phyloP scores from a whole-genome alignment of 2,888 invertebrate genomes.

The Parapristionchus giblindavisi region DNA sequence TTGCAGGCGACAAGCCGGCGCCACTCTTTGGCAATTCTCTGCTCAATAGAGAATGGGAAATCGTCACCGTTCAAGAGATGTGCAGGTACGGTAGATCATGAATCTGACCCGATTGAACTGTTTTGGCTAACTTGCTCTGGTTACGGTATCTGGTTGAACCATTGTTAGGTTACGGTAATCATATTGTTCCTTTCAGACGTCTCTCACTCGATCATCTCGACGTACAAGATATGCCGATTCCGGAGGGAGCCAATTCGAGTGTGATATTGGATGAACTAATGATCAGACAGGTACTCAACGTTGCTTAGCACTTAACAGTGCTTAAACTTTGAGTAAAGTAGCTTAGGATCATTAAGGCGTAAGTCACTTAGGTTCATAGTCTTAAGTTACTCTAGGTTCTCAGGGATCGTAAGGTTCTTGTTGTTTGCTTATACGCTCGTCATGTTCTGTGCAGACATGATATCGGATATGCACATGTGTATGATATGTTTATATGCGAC shows the following conservation, averaged over 20 bases:
- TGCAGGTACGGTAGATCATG: conserved; percentile 50
- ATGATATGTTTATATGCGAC: too few relatives aligned
- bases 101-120: background rate
- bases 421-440: too few relatives aligned
- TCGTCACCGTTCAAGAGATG: conserved; percentile 72
- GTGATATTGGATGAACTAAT: conserved; percentile 67
- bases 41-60: conserved; percentile 70
- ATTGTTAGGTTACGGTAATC: background rate
- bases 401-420: too few relatives aligned
- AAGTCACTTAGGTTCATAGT: too few relatives aligned
- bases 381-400: too few relatives aligned
- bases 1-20: conserved; percentile 58
- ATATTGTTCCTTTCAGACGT: conserved; percentile 57
- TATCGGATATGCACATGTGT: too few relatives aligned
- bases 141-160: background rate
- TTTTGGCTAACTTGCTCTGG: background rate
- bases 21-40: conserved; percentile 53
- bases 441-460: too few relatives aligned
- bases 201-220: conserved; percentile 70
- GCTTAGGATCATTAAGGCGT: too few relatives aligned
- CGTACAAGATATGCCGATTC: conserved; percentile 66
- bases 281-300: conserved; percentile 63
- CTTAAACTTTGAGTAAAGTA: too few relatives aligned
- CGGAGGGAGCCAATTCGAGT: conserved; percentile 63
- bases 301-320: too few relatives aligned